Evolutionary conservation across 2,113 vertebrate genomes (phyloP).

Genomic region (Microcebus jonahi): DNA sequence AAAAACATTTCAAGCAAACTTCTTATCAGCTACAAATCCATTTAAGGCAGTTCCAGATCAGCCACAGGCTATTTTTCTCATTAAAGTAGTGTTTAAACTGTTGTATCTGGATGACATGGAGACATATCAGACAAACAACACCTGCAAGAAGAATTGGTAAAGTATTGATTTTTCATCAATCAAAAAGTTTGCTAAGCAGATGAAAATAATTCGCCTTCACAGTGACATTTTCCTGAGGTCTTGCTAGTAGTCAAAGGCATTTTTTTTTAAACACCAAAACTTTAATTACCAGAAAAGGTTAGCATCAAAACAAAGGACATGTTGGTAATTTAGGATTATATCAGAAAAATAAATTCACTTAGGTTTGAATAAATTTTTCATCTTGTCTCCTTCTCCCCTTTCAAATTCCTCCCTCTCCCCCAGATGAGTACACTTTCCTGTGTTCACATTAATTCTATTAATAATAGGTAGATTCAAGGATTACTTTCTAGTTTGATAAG

Average conservation of each 20-base stretch:
- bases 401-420: background rate
- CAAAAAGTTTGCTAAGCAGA: conserved; percentile 62
- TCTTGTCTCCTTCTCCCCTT: background rate
- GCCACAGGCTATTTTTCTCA: conserved; percentile 58
- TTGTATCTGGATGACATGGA: conserved; percentile 20
- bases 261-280: conserved; percentile 17
- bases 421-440: background rate
- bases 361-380: conserved; percentile 15
- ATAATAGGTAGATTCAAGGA: background rate
- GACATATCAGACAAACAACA: conserved; percentile 57
- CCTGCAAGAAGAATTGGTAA: conserved; percentile 38
- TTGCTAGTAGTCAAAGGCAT: background rate
- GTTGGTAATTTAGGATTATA: conserved; percentile 15
- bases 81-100: conserved; percentile 61
- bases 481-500: background rate
- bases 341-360: conserved; percentile 11
- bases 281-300: conserved; percentile 59
- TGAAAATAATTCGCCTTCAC: conserved; percentile 49
- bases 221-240: conserved; percentile 64
- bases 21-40: conserved; percentile 50
- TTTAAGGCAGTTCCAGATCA: conserved; percentile 21
- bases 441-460: background rate
- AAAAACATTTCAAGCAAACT: conserved; percentile 52
- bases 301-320: conserved; percentile 18
- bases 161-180: conserved; percentile 68